Evolutionary conservation across 64 coral and sea anemone species (phyloP).

Genomic region (Montipora foliosa): DNA sequence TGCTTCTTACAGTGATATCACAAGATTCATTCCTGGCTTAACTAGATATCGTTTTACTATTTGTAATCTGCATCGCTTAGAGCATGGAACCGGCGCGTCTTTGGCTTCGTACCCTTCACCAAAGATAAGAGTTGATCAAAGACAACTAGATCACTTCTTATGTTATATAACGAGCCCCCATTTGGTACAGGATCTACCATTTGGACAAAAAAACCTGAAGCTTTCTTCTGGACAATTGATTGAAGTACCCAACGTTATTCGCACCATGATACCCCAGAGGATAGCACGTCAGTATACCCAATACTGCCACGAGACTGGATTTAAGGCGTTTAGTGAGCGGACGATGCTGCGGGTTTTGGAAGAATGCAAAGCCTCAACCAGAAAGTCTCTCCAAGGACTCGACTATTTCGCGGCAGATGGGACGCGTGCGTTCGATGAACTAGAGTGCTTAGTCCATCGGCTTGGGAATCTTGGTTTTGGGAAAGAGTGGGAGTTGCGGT

Average conservation of each 20-base stretch:
- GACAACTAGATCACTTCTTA: conserved; percentile 26
- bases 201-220: conserved; percentile 42
- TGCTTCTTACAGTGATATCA: conserved; percentile 1
- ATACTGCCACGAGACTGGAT: conserved; percentile 35
- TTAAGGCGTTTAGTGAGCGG: conserved; percentile 45
- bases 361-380: conserved; percentile 55
- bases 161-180: conserved; percentile 57
- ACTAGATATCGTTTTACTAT: conserved; percentile 44
- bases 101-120: neutral
- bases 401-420: conserved; percentile 61
- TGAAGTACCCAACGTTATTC: conserved; percentile 55
- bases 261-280: conserved; percentile 55
- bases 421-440: conserved; percentile 31
- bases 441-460: conserved; percentile 13
- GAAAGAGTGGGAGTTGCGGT: conserved; percentile 2
- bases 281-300: conserved; percentile 51
- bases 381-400: conserved; percentile 63
- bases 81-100: conserved; percentile 17
- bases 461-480: conserved; percentile 28
- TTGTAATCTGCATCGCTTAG: conserved; percentile 50
- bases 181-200: conserved; percentile 61
- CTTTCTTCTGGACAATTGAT: conserved; percentile 13
- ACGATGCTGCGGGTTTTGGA: conserved; percentile 52
- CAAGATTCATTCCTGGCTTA: neutral
- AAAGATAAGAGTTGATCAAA: conserved; percentile 39